Evolutionary conservation across 1,140 invertebrate genomes (phyloP).

Genomic region (Rhynchophorus ferrugineus): DNA sequence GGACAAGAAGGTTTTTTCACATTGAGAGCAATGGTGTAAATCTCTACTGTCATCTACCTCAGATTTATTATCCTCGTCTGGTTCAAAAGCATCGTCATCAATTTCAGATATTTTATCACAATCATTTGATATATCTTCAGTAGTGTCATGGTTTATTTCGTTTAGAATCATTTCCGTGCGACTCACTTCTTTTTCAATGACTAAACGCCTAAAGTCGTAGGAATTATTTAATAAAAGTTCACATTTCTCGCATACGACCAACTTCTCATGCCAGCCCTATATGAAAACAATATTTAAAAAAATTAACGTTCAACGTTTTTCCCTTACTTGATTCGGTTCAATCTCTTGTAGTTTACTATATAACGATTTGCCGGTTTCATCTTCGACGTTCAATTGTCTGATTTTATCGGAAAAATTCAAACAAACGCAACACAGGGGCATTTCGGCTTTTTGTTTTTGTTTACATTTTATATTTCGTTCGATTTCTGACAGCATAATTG

Average conservation of each 20-base stretch:
- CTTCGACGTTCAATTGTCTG: background rate
- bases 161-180: background rate
- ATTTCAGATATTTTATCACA: too few relatives aligned
- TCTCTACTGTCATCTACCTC: too few relatives aligned
- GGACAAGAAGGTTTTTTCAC: too few relatives aligned
- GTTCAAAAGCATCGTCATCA: too few relatives aligned
- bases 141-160: background rate
- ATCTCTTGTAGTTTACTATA: conserved; percentile 11
- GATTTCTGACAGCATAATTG: too few relatives aligned
- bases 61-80: too few relatives aligned
- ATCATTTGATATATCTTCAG: background rate
- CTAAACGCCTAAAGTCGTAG: conserved; percentile 6
- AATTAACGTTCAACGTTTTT: background rate
- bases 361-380: conserved; percentile 9
- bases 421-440: conserved; percentile 6
- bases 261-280: conserved; percentile 9
- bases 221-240: conserved; percentile 10
- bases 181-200: conserved; percentile 2
- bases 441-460: too few relatives aligned
- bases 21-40: too few relatives aligned
- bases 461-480: too few relatives aligned
- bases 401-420: background rate
- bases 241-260: conserved; percentile 18
- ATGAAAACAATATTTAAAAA: conserved; percentile 9
- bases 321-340: conserved; percentile 16